Percentiles rank a stretch among this genome's conserved stretches.
Evolutionary conservation across 2,797 vertebrate species (phyloP).

Genomic region (Mormyrops boulengeri): DNA sequence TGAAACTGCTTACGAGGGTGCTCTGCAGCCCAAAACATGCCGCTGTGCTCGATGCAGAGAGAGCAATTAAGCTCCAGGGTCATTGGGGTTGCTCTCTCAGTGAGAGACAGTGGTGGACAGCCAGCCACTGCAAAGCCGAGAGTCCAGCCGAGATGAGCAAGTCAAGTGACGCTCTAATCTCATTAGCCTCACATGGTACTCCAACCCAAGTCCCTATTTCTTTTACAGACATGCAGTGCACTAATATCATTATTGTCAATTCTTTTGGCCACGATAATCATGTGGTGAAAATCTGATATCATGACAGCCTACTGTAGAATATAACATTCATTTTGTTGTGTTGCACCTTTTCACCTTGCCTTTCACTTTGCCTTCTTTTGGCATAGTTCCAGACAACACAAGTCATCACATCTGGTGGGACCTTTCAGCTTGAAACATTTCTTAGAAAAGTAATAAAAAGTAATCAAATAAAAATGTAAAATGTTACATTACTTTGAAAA

Average conservation of each 20-base stretch:
- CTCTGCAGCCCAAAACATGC: not conserved
- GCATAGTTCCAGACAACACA: not conserved
- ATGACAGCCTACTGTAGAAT: not conserved
- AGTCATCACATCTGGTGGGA: not conserved
- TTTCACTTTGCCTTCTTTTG: not conserved
- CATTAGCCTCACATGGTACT: not conserved
- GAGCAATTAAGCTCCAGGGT: not conserved
- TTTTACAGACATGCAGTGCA: not conserved
- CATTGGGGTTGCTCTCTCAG: not conserved
- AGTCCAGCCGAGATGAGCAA: not conserved
- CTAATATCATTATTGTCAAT: not conserved
- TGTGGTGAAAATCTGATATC: not conserved
- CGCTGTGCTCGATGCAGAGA: not conserved
- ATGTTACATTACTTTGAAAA: not conserved
- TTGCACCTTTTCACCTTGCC: not conserved
- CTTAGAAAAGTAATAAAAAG: not conserved
- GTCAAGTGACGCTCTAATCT: conserved; percentile 1
- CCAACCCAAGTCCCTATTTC: not conserved
- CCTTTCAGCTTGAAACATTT: not conserved
- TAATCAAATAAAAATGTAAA: not conserved
- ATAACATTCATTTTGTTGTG: not conserved
- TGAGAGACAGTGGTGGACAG: not conserved
- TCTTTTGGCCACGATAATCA: not conserved
- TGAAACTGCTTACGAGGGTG: not conserved
- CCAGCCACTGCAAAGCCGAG: not conserved